Conservation (phyloP, 2,888 invertebrate genomes). For the Lasioglossum marginatum region DNA sequence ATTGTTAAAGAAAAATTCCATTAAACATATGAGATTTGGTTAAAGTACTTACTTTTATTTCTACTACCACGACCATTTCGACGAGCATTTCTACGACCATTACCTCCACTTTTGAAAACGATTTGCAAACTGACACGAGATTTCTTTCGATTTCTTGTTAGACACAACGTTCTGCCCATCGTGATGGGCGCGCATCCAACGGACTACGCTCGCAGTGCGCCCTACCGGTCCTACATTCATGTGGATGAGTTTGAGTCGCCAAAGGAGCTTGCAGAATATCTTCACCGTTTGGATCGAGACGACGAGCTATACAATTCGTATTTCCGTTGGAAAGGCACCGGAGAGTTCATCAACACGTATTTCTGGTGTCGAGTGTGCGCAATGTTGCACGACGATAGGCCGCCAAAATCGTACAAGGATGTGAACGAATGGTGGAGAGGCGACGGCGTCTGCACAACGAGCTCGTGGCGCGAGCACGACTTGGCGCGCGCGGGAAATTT, state of each 20-base stretch:
- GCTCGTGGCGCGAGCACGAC: conserved; percentile 88
- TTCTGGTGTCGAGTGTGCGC: conserved; percentile 97
- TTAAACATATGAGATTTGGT: too few species aligned
- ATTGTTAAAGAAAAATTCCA: too few species aligned
- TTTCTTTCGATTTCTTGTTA: conserved; percentile 74
- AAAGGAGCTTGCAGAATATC: conserved; percentile 93
- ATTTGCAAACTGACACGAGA: not conserved
- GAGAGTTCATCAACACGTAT: conserved; percentile 97
- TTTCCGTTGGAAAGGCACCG: conserved; percentile 97
- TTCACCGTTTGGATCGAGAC: conserved; percentile 93
- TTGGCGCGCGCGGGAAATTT: conserved; percentile 48
- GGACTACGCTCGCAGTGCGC: conserved; percentile 95
- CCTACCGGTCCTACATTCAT: conserved; percentile 96
- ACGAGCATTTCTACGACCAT: too few species aligned
- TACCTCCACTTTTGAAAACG: not conserved
- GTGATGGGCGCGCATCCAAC: conserved; percentile 98
- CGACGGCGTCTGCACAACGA: conserved; percentile 90
- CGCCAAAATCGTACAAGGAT: conserved; percentile 89
- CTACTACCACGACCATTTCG: not conserved
- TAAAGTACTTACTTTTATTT: too few species aligned
- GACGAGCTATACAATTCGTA: conserved; percentile 97
- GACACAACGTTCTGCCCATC: conserved; percentile 94
- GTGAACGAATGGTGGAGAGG: conserved; percentile 98
- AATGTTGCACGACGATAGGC: conserved; percentile 90
- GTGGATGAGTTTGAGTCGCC: conserved; percentile 97